Evolutionary conservation across 2,888 invertebrate species (phyloP).

Genomic region (Notodonta dromedarius): DNA sequence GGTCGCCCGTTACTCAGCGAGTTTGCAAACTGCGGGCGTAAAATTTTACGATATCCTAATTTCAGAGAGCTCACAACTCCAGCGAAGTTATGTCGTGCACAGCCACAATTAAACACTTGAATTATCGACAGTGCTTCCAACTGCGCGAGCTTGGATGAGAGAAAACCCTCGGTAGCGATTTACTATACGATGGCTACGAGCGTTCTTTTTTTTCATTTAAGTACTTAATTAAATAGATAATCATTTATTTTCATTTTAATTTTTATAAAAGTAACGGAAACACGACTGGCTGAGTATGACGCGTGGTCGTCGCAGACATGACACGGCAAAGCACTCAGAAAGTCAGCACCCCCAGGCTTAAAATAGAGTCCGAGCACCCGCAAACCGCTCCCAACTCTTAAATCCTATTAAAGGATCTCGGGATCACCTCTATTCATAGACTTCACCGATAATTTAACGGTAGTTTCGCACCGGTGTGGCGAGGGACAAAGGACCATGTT

Average conservation of each 20-base stretch:
- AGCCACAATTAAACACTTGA: slow-evolving; percentile 36
- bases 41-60: slow-evolving; percentile 49
- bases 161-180: neutral
- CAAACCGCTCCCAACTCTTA: slow-evolving; percentile 66
- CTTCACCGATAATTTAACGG: slow-evolving; percentile 38
- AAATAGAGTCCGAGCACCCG: slow-evolving; percentile 60
- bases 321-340: slow-evolving; percentile 75
- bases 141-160: slow-evolving; percentile 3
- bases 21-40: slow-evolving; percentile 47
- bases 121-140: slow-evolving; percentile 24
- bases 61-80: slow-evolving; percentile 38
- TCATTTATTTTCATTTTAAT: neutral
- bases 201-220: neutral
- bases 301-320: slow-evolving; percentile 36
- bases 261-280: slow-evolving; percentile 11
- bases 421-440: slow-evolving; percentile 56
- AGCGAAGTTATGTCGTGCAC: slow-evolving; percentile 29
- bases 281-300: slow-evolving; percentile 34
- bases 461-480: slow-evolving; percentile 19
- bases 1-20: slow-evolving; percentile 55
- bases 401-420: slow-evolving; percentile 65
- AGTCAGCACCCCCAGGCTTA: slow-evolving; percentile 62
- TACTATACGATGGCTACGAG: neutral
- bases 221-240: neutral
- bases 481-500: slow-evolving; percentile 33